Percentiles rank a stretch among this genome's conserved stretches.
phyloP scores from a whole-genome alignment of 1,140 invertebrate genomes.

The Daktulosphaira vitifoliae region DNA sequence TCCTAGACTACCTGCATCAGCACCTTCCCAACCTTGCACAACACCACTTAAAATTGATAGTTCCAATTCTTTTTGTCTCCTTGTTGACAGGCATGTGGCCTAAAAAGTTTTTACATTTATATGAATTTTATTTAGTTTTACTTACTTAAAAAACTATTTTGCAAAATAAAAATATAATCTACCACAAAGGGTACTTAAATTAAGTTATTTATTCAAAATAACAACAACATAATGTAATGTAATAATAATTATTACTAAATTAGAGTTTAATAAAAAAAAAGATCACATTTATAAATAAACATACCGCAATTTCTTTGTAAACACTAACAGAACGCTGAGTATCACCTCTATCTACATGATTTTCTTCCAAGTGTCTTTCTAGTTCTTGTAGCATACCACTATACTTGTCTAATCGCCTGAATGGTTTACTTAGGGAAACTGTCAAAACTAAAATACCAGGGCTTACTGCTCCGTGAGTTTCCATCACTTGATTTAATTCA shows the following conservation, averaged over 20 bases:
- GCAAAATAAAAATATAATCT: too few species aligned
- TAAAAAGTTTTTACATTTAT: conserved; percentile 41
- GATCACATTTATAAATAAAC: conserved; percentile 44
- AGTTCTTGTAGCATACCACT: conserved; percentile 88
- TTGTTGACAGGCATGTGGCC: conserved; percentile 70
- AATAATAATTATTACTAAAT: background rate
- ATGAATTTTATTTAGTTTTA: too few species aligned
- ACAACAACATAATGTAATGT: background rate
- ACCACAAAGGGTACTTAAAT: background rate
- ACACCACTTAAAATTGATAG: conserved; percentile 86
- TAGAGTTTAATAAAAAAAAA: background rate
- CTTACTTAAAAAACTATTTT: background rate
- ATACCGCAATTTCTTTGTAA: conserved; percentile 89
- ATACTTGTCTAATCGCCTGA: conserved; percentile 90
- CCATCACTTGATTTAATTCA: conserved; percentile 78
- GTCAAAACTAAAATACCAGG: conserved; percentile 83
- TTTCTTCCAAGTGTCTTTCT: conserved; percentile 88
- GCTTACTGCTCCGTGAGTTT: conserved; percentile 66
- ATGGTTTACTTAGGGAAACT: conserved; percentile 86
- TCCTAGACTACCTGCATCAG: conserved; percentile 63
- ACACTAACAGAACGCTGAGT: conserved; percentile 87
- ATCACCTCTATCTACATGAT: conserved; percentile 90
- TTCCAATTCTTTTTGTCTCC: conserved; percentile 93
- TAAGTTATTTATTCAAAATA: background rate
- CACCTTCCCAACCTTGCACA: conserved; percentile 92